Evolutionary conservation across 2,797 vertebrate species (phyloP).

Genomic region (Natrix natrix): DNA sequence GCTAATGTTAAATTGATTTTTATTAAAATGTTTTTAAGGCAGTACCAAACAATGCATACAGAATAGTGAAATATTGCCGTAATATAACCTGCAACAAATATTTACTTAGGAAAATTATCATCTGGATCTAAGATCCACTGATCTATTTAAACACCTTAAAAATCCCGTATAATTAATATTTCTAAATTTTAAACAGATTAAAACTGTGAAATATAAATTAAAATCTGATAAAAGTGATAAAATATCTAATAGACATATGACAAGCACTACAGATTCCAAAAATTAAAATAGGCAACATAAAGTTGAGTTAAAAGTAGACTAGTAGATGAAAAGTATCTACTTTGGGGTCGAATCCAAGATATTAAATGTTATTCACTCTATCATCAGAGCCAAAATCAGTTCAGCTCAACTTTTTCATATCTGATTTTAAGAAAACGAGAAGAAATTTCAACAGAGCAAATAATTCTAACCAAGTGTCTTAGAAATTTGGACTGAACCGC

Average conservation of each 20-base stretch:
- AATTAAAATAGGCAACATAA: background rate
- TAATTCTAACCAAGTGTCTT: background rate
- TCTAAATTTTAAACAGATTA: background rate
- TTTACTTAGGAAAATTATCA: background rate
- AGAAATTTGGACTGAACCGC: background rate
- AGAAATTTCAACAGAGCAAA: background rate
- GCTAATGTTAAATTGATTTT: background rate
- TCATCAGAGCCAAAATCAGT: background rate
- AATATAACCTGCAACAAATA: background rate
- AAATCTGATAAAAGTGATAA: background rate
- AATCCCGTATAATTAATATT: background rate
- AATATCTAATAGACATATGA: background rate
- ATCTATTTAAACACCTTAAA: background rate
- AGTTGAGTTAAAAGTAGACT: background rate
- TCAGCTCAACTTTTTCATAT: background rate
- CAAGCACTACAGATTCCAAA: background rate
- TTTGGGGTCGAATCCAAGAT: background rate
- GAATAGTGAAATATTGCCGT: background rate
- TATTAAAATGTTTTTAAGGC: background rate
- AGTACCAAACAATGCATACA: background rate
- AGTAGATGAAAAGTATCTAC: background rate
- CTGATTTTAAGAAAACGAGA: background rate
- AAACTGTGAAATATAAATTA: background rate
- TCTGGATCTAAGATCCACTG: background rate
- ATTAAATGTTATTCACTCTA: background rate